phyloP scores from a whole-genome alignment of 2,113 vertebrate species.

The Rattus rattus region DNA sequence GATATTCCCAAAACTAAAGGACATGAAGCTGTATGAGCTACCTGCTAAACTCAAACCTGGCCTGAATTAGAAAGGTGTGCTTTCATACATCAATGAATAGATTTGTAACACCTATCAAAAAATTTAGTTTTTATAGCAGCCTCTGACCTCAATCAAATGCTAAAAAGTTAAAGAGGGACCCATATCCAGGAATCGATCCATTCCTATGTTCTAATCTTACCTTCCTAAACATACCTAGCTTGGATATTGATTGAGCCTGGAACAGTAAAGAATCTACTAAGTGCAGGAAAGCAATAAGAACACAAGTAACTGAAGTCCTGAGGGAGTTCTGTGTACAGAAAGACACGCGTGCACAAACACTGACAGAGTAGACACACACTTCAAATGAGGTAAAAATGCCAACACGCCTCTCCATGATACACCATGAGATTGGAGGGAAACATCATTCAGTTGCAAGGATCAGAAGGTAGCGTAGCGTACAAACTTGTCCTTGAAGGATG shows the following conservation, averaged over 20 bases:
- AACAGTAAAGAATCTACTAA: background rate
- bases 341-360: background rate
- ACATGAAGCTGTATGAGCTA: background rate
- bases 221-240: background rate
- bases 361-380: background rate
- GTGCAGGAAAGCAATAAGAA: constrained; percentile 20
- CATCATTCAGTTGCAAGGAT: background rate
- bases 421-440: background rate
- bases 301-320: background rate
- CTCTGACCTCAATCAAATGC: background rate
- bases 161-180: background rate
- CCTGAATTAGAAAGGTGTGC: background rate
- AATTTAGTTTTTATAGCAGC: constrained; percentile 4
- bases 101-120: background rate
- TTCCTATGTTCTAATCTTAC: background rate
- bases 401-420: constrained; percentile 5
- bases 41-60: constrained; percentile 17
- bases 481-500: background rate
- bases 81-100: background rate
- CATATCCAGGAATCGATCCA: background rate
- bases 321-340: background rate
- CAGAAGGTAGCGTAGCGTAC: background rate
- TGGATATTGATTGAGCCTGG: background rate
- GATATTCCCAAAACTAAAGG: constrained; percentile 10
- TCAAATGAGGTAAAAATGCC: constrained; percentile 24